phyloP scores from a whole-genome alignment of 2,797 vertebrate genomes.

The Gadopsis marmoratus region DNA sequence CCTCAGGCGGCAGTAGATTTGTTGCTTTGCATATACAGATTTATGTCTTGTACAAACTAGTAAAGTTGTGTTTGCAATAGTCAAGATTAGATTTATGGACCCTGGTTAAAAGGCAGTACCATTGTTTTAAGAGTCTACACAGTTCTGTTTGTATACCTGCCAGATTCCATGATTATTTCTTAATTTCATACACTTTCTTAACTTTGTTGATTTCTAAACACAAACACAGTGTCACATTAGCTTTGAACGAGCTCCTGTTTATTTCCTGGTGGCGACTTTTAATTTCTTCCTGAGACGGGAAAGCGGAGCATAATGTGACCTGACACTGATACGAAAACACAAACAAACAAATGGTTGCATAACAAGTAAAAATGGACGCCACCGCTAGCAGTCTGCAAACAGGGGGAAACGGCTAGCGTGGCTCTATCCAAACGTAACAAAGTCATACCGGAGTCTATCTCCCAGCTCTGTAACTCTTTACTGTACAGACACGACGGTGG shows the following conservation, averaged over 20 bases:
- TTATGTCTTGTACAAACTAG: constrained; percentile 8
- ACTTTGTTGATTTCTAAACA: not conserved
- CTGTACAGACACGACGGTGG: not conserved
- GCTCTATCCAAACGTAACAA: no score
- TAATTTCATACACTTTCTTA: not conserved
- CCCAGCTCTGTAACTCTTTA: not conserved
- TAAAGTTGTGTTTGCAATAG: constrained; percentile 1
- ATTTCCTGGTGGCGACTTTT: not conserved
- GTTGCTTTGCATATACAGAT: constrained; percentile 5
- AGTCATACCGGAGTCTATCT: not conserved
- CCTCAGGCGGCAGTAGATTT: not conserved
- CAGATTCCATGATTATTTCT: not conserved
- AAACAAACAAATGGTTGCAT: not conserved
- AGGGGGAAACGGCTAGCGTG: not conserved
- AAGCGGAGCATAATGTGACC: not conserved
- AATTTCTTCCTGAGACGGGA: not conserved
- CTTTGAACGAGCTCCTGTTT: not conserved
- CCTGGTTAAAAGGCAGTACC: not conserved
- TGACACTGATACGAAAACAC: not conserved
- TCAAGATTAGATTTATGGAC: not conserved
- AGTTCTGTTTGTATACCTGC: not conserved
- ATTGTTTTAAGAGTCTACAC: not conserved
- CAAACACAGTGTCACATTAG: not conserved
- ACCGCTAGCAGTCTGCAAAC: not conserved
- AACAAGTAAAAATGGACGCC: not conserved